Conservation (phyloP, 1,140 invertebrate species). For the Drosophila guanche region DNA sequence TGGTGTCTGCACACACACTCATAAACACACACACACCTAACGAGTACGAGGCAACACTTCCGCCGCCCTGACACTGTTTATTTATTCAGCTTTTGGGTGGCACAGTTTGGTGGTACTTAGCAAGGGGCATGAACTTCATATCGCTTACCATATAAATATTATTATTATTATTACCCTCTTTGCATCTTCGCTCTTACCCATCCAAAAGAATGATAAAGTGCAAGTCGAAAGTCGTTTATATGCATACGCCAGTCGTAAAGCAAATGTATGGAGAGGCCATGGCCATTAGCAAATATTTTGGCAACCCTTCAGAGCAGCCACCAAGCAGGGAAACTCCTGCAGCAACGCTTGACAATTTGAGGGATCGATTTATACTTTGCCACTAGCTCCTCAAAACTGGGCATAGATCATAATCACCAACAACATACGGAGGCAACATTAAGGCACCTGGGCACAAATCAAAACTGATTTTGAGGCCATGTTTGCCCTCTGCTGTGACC, state of each 20-base stretch:
- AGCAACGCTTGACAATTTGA: background rate
- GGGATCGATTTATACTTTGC: constrained; percentile 1
- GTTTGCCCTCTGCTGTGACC: constrained; percentile 39
- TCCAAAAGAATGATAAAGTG: constrained; percentile 55
- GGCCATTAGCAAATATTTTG: constrained; percentile 75
- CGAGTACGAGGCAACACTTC: constrained; percentile 2
- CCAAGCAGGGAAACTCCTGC: background rate
- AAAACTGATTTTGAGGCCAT: constrained; percentile 36
- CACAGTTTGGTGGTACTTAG: constrained; percentile 49
- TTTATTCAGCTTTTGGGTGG: constrained; percentile 65
- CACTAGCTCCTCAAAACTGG: constrained; percentile 1
- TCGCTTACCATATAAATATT: constrained; percentile 78
- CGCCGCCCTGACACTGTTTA: constrained; percentile 54
- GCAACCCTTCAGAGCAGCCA: constrained; percentile 23
- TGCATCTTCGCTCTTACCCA: background rate
- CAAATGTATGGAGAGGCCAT: constrained; percentile 15
- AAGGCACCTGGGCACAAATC: constrained; percentile 47
- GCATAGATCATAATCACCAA: constrained; percentile 5
- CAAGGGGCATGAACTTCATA: constrained; percentile 63
- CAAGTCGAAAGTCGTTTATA: constrained; percentile 58
- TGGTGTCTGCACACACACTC: constrained; percentile 27
- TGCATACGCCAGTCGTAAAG: constrained; percentile 45
- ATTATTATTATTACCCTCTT: constrained; percentile 68
- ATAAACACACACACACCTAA: constrained; percentile 13
- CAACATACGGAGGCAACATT: constrained; percentile 8